Percentiles rank a stretch among this genome's conserved stretches.
Evolutionary conservation across 1,140 invertebrate genomes (phyloP).

Genomic region (Cylas formicarius): DNA sequence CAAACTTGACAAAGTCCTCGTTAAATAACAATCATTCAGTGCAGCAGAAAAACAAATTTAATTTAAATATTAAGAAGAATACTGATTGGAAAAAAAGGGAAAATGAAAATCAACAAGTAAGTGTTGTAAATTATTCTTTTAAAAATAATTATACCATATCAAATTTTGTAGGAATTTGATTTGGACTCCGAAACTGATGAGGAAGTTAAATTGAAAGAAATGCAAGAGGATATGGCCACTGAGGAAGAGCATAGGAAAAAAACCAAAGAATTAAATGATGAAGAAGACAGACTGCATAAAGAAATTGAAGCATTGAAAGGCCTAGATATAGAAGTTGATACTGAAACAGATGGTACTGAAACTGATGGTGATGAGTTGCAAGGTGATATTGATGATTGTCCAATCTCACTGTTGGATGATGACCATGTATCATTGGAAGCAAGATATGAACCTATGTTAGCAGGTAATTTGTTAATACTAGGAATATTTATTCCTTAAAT

Average conservation of each 20-base stretch:
- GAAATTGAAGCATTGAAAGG: conserved; percentile 65
- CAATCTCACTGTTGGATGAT: conserved; percentile 19
- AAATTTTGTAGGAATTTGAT: conserved; percentile 19
- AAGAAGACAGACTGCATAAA: conserved; percentile 71
- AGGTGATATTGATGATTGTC: conserved; percentile 43
- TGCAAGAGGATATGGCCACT: conserved; percentile 37
- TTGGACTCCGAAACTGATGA: conserved; percentile 42
- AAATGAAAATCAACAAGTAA: conserved; percentile 16
- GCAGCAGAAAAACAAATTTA: conserved; percentile 34
- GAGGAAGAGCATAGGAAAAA: conserved; percentile 41
- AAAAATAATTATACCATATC: neutral
- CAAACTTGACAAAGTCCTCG: conserved; percentile 24
- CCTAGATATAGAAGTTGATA: conserved; percentile 73
- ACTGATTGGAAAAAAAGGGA: conserved; percentile 26
- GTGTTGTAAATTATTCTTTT: neutral
- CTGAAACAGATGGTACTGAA: conserved; percentile 71
- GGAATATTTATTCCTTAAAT: too few relatives aligned
- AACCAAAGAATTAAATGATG: conserved; percentile 58
- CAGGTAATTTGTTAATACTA: conserved; percentile 38
- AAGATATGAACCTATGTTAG: conserved; percentile 63
- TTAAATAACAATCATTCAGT: conserved; percentile 19
- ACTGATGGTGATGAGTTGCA: conserved; percentile 60
- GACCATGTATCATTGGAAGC: conserved; percentile 47
- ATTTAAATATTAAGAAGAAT: conserved; percentile 32
- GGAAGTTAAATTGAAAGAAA: conserved; percentile 36